Base-by-base conservation (phyloP, 1,140 invertebrate genomes). In the Drosophila melanica region DNA sequence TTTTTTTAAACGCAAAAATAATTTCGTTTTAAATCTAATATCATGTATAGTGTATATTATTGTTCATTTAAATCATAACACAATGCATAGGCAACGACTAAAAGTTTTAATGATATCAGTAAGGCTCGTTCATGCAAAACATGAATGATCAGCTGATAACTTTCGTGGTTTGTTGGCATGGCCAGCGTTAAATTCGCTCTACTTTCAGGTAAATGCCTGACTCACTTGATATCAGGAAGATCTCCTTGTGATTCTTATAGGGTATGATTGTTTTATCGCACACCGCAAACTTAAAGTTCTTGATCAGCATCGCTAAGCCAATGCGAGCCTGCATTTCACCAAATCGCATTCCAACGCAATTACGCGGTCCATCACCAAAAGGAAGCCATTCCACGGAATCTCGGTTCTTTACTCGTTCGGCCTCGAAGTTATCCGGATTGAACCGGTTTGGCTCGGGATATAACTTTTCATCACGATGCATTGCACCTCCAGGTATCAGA, bases 361-460 rank as follows among this genome's bases (percentile, higher is more conserved):
- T 92, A 1, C 91, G 74, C 4, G 91, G 91, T 11, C 91, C 91
- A 14, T 92, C 91, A 4, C 95, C 95, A 71, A 95, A 95, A 0
- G 95, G 94, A 20, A 95, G 80, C 82, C 92, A 94, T 11, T 93
- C 77, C 5, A 92, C 91, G 0, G 78, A 92, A 59, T 91, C 93
- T 0, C 94, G 91, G 27, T 90, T 82, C n/a, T 77, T 71, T 7
- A 90, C 76, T 18, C 94, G 93, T 55, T 95, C 94, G 0, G 93
- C 91, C 0, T 92, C 74, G 77, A 96, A 96, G 74, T 95, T 91
- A 11, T 96, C 95, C 0, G 95, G 96, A 82, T 95, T 92, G 71
- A 95, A 96, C 10, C 70, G 79, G 18, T 95, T 92, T 3, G 95
- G 95, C 64, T 96, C 92, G 9, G 94, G 93, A 78, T 93, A 96